Evolutionary conservation across 2,888 invertebrate species (phyloP).

Genomic region (Hoplodrina blanda): DNA sequence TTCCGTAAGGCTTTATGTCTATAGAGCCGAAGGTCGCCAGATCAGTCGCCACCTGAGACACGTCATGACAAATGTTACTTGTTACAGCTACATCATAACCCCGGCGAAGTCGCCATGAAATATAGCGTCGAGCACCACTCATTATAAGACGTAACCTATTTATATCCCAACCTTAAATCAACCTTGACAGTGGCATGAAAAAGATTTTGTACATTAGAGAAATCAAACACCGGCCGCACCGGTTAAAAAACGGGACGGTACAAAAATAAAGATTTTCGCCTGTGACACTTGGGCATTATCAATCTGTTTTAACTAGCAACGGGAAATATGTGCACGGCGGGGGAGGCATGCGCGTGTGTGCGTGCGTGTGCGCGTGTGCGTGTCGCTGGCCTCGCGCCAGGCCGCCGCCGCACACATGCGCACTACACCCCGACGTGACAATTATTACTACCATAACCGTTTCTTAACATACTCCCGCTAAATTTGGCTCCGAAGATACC

Average conservation of each 20-base stretch:
- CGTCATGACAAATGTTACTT: constrained; percentile 39
- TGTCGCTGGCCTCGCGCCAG: constrained; percentile 71
- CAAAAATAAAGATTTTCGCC: constrained; percentile 84
- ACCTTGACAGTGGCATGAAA: constrained; percentile 90
- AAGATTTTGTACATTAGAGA: constrained; percentile 81
- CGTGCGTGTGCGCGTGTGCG: constrained; percentile 59
- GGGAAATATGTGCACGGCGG: constrained; percentile 73
- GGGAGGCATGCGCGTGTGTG: constrained; percentile 65
- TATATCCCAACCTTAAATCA: constrained; percentile 89
- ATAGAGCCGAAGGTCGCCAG: constrained; percentile 91
- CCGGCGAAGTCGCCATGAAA: constrained; percentile 71
- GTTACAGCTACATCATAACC: constrained; percentile 59
- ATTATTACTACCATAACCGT: constrained; percentile 84
- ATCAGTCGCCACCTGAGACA: constrained; percentile 87
- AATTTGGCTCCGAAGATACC: constrained; percentile 76
- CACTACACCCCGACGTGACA: constrained; percentile 73
- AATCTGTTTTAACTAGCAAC: constrained; percentile 87
- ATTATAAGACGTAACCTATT: constrained; percentile 77
- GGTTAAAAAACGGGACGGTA: constrained; percentile 74
- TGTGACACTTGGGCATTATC: constrained; percentile 89
- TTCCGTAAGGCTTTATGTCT: constrained; percentile 91
- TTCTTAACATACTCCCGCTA: constrained; percentile 77
- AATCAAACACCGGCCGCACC: constrained; percentile 79
- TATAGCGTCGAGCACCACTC: constrained; percentile 75
- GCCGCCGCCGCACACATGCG: constrained; percentile 39